Conservation (phyloP, 53 echinoderm and acorn worm genomes). For the Hippasteria phrygiana region DNA sequence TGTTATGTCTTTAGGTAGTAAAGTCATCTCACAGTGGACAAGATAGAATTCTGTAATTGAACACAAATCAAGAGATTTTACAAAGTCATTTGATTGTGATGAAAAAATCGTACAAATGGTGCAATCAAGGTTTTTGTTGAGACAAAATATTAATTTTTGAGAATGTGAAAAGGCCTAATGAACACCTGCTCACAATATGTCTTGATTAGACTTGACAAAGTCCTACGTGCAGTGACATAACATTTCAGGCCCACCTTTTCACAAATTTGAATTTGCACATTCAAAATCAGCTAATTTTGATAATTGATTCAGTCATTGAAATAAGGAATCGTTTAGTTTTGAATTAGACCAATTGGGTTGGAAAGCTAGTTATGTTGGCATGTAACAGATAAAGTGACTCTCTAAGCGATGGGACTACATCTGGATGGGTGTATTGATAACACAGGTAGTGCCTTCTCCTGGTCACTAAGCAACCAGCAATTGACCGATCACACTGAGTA, state of each 20-base stretch:
- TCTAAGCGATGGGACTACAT: constrained; percentile 56
- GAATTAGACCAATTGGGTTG: constrained; percentile 32
- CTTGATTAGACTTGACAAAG: neutral
- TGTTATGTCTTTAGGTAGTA: neutral
- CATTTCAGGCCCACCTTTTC: neutral
- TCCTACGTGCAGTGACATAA: neutral
- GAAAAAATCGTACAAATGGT: constrained; percentile 1
- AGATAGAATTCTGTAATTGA: neutral
- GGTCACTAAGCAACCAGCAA: constrained; percentile 61
- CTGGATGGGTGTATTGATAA: constrained; percentile 61
- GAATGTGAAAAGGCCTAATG: neutral
- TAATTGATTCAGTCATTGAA: neutral
- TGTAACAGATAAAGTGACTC: constrained; percentile 57
- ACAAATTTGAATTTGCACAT: neutral
- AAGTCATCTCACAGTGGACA: neutral
- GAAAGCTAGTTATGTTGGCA: constrained; percentile 60
- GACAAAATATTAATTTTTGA: neutral
- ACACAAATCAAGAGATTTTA: neutral
- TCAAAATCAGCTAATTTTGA: neutral
- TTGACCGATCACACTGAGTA: constrained; percentile 46
- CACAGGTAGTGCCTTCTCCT: constrained; percentile 70
- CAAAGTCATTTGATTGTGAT: neutral
- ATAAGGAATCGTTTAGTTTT: neutral
- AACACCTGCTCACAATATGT: neutral
- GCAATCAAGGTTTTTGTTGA: neutral